phyloP scores from a whole-genome alignment of 2,113 vertebrate genomes.

The Neodon shergylaensis region DNA sequence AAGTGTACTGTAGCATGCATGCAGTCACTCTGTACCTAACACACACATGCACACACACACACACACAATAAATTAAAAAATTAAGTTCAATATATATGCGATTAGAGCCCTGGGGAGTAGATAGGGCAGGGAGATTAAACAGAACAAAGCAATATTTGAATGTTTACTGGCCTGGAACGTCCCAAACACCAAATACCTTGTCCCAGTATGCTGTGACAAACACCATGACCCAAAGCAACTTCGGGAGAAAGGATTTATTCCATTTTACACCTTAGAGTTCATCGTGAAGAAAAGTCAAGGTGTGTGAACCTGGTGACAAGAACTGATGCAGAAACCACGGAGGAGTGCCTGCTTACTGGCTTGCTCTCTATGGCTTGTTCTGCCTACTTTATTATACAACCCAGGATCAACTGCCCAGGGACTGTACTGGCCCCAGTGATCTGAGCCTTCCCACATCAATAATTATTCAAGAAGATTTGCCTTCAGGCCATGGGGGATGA shows the following conservation, averaged over 20 bases:
- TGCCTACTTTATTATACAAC: not conserved
- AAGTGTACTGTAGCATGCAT: not conserved
- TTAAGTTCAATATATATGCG: no score
- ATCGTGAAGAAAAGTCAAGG: not conserved
- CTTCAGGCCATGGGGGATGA: not conserved
- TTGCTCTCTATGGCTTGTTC: not conserved
- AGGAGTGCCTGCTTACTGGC: not conserved
- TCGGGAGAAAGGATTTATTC: not conserved
- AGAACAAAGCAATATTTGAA: not conserved
- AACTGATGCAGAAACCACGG: not conserved
- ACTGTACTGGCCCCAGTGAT: not conserved
- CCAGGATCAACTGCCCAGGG: not conserved
- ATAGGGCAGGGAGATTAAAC: not conserved
- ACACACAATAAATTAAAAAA: not conserved
- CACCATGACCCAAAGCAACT: not conserved
- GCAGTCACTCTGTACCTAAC: no score
- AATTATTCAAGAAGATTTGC: not conserved
- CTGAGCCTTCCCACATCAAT: not conserved
- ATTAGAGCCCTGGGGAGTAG: not conserved
- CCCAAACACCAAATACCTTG: not conserved
- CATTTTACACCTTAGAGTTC: not conserved
- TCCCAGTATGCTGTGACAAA: not conserved
- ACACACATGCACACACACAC: not conserved
- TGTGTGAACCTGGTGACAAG: not conserved
- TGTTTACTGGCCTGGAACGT: no score